Evolutionary conservation across 1,140 invertebrate genomes (phyloP).

Genomic region (Steinernema feltiae): DNA sequence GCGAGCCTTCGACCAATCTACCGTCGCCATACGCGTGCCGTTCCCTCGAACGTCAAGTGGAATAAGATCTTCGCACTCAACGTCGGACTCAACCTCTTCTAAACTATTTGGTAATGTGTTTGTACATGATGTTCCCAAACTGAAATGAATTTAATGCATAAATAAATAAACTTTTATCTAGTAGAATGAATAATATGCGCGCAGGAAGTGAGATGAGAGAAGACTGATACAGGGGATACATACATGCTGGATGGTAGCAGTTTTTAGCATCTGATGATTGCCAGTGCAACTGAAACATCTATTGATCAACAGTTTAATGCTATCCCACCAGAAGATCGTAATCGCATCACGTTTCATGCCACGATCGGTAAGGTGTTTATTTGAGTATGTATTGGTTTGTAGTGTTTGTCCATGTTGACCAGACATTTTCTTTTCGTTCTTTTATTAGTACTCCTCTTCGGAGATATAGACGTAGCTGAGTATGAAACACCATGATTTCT

Average conservation of each 20-base stretch:
- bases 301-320: constrained; percentile 40
- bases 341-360: constrained; percentile 36
- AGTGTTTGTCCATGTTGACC: background rate
- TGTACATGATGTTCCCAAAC: background rate
- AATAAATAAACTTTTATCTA: constrained; percentile 12
- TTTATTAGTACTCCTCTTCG: too few relatives aligned
- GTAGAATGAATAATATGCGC: background rate
- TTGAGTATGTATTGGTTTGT: background rate
- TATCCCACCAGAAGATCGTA: constrained; percentile 27
- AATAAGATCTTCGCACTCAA: constrained; percentile 38
- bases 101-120: constrained; percentile 6
- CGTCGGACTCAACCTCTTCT: constrained; percentile 36
- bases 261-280: too few relatives aligned
- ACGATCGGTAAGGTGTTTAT: constrained; percentile 37
- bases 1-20: constrained; percentile 22
- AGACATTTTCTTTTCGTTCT: too few relatives aligned
- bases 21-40: constrained; percentile 33
- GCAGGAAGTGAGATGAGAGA: background rate
- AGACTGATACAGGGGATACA: too few relatives aligned
- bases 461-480: background rate
- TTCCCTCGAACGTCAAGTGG: constrained; percentile 36
- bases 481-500: background rate
- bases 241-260: too few relatives aligned
- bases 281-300: too few relatives aligned
- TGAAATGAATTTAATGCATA: background rate